Conservation (phyloP, 2,113 vertebrate species). For the Glareola pratincola region DNA sequence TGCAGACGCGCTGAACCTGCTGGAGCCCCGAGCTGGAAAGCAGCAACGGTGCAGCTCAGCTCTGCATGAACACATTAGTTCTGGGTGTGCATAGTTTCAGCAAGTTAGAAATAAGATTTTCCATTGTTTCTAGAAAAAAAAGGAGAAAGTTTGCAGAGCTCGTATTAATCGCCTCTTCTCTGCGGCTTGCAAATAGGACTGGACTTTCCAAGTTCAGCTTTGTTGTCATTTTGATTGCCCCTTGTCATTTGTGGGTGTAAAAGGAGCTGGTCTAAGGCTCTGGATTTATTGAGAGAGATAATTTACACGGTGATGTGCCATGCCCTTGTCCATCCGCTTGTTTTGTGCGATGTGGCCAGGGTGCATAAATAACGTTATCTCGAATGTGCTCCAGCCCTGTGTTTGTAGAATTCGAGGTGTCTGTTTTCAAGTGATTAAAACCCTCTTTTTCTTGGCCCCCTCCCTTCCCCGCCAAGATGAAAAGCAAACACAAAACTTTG, state of each 20-base stretch:
- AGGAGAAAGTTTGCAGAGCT: neutral
- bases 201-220: neutral
- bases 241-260: neutral
- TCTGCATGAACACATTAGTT: neutral
- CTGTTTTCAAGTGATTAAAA: neutral
- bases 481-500: neutral
- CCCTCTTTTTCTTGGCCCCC: neutral
- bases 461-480: neutral
- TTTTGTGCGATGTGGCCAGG: neutral
- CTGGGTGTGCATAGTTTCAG: neutral
- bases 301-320: neutral
- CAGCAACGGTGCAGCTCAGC: neutral
- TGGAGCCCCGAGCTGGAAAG: neutral
- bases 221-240: neutral
- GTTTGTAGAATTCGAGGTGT: neutral
- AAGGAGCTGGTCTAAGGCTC: neutral
- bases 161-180: neutral
- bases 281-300: neutral
- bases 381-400: neutral
- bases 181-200: neutral
- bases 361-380: neutral
- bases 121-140: neutral
- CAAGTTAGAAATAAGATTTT: neutral
- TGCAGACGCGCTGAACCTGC: fast-evolving
- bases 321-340: neutral